Conservation (phyloP, 1,140 invertebrate genomes). For the Drosophila bocqueti region DNA sequence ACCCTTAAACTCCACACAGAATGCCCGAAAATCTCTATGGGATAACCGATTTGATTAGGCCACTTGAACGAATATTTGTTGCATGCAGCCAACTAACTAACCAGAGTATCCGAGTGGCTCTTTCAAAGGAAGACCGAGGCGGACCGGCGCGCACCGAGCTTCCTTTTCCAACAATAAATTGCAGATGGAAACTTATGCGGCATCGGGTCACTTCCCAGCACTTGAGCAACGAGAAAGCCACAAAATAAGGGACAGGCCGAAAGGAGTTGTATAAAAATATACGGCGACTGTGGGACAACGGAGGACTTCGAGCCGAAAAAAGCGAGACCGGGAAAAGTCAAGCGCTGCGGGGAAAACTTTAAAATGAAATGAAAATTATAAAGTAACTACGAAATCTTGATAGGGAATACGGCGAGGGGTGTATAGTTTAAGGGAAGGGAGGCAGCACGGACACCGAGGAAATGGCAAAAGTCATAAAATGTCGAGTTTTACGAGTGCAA, state of each 20-base stretch:
- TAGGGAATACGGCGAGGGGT: conserved; percentile 56
- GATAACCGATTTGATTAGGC: conserved; percentile 22
- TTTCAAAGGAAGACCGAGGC: not conserved
- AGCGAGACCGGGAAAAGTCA: conserved; percentile 22
- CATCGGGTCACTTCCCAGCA: conserved; percentile 62
- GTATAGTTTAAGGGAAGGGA: conserved; percentile 16
- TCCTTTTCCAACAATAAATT: conserved; percentile 56
- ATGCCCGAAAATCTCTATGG: conserved; percentile 38
- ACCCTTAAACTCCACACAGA: conserved; percentile 8
- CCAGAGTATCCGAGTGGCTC: conserved; percentile 24
- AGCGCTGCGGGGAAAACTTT: conserved; percentile 53
- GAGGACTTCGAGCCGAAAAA: not conserved
- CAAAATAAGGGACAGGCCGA: conserved; percentile 15
- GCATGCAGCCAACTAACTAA: conserved; percentile 7
- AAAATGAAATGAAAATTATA: conserved; percentile 81
- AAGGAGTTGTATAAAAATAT: conserved; percentile 56
- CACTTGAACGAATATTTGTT: conserved; percentile 20
- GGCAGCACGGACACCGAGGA: conserved; percentile 48
- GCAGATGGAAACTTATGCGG: conserved; percentile 71
- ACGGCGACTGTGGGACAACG: conserved; percentile 60
- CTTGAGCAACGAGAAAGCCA: conserved; percentile 52
- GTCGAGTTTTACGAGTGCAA: conserved; percentile 82
- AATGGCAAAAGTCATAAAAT: conserved; percentile 83
- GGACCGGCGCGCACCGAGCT: conserved; percentile 18
- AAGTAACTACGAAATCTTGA: conserved; percentile 84